These are phyloP conservation scores for Brachionus plicatilis DNA, from an alignment of 1,140 invertebrate genomes.

Conservation along the genomic window DNA sequence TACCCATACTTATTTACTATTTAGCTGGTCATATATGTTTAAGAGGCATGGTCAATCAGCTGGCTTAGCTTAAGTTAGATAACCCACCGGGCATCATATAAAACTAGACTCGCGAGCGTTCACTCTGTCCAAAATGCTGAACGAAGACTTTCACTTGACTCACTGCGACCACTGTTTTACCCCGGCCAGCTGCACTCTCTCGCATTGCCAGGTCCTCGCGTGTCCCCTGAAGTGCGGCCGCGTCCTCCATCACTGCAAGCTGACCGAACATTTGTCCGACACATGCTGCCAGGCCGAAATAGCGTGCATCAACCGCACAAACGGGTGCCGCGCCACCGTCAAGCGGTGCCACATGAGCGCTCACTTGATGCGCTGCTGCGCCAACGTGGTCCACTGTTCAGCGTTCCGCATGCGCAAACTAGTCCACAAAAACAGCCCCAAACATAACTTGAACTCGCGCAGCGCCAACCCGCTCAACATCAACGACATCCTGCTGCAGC, in stretches of 20 bases:
- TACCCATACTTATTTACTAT: background rate
- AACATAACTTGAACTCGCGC: background rate
- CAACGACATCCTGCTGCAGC: background rate
- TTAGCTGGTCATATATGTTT: background rate
- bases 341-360: background rate
- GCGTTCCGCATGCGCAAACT: constrained; percentile 21
- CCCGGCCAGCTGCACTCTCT: background rate
- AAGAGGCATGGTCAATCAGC: background rate
- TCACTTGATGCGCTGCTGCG: background rate
- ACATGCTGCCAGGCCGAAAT: background rate
- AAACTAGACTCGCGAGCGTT: background rate
- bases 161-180: constrained; percentile 1
- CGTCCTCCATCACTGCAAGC: background rate
- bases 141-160: background rate
- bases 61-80: background rate
- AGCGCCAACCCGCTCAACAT: background rate
- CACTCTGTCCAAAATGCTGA: background rate
- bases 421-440: background rate
- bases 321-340: background rate
- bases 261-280: background rate
- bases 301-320: background rate
- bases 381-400: constrained; percentile 8
- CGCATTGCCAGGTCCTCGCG: background rate
- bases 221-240: background rate
- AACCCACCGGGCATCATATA: background rate